Evolutionary conservation across 64 coral and sea anemone genomes (phyloP).

Genomic region (Exaiptasia diaphana): DNA sequence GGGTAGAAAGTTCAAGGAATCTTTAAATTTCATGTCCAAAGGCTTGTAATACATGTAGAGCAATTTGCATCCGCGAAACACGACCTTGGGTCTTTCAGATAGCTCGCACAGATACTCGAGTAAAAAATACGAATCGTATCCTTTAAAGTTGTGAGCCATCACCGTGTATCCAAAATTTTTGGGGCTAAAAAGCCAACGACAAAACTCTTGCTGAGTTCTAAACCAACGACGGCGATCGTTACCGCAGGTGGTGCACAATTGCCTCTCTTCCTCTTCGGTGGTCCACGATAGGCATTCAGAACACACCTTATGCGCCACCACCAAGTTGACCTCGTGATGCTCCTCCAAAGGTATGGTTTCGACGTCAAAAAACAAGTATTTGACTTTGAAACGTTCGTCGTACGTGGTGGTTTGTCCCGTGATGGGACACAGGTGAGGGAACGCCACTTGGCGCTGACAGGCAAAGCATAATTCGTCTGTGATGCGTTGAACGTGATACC

Average conservation of each 20-base stretch:
- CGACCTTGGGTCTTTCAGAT: not conserved
- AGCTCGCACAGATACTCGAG: not conserved
- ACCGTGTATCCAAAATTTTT: not conserved
- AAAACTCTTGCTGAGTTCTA: constrained; percentile 3
- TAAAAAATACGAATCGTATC: not conserved
- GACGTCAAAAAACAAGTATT: constrained; percentile 49
- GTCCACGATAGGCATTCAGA: not conserved
- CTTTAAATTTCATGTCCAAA: not conserved
- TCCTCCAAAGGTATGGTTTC: constrained; percentile 24
- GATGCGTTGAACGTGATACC: too few relatives aligned
- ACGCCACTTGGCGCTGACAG: too few relatives aligned
- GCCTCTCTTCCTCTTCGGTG: constrained; percentile 4
- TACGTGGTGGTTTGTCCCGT: too few relatives aligned
- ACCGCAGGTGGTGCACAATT: not conserved
- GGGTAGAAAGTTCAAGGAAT: constrained; percentile 28
- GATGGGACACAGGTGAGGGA: too few relatives aligned
- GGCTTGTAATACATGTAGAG: not conserved
- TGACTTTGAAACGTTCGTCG: too few relatives aligned
- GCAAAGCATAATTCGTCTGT: too few relatives aligned
- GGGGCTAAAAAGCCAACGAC: constrained; percentile 3
- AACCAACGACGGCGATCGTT: not conserved
- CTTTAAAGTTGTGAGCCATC: constrained; percentile 12
- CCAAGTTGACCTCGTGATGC: not conserved
- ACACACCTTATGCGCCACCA: constrained; percentile 6
- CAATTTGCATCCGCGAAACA: not conserved